Base-by-base conservation (phyloP, 1,140 invertebrate species). In the Pogonognathellus flavescens region DNA sequence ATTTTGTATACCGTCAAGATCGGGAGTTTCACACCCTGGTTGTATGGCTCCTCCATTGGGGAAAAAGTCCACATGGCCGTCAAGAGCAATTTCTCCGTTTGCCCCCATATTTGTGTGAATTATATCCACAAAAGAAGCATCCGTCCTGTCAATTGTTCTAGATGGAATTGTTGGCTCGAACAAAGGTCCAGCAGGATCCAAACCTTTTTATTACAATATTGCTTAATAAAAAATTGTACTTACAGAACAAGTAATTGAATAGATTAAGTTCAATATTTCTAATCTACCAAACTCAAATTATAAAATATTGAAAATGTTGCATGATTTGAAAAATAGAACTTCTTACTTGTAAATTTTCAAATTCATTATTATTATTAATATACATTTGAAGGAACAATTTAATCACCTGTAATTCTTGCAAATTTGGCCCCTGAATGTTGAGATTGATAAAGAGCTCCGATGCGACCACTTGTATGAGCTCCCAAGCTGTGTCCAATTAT, bases 1-100 rank as follows among this genome's bases (percentile, higher is more conserved):
- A n/a, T n/a, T n/a, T n/a, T n/a, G n/a, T n/a, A n/a, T n/a, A n/a
- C n/a, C n/a, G n/a, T n/a, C n/a, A n/a, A n/a, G n/a, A n/a, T n/a
- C n/a, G n/a, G n/a, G n/a, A n/a, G n/a, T n/a, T n/a, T n/a, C n/a
- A n/a, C 96, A 97, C 0, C 96, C 96, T 0, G 96, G 96, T 90
- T 97, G 96, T 85, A 93, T 93, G 4, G 93, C 92, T 0, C 96
- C 96, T 0, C 96, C 96, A 89, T 97, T 97, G 0, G 96, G 96
- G 90, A 94, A 97, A 91, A 96, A 97, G 90, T 97, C 96, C 1
- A 97, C 93, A 89, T 97, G 95, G 0, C 95, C 3, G 96, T 81
- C 50, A 25, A 55, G 20, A 9, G 50, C 18, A 0, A 18, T 31
- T 5, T 55, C 50, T 53, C 80, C 80, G 0, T 0, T 6, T 3